Conservation (phyloP, 2,797 vertebrate species). For the Xiphorhynchus erythropygius region DNA sequence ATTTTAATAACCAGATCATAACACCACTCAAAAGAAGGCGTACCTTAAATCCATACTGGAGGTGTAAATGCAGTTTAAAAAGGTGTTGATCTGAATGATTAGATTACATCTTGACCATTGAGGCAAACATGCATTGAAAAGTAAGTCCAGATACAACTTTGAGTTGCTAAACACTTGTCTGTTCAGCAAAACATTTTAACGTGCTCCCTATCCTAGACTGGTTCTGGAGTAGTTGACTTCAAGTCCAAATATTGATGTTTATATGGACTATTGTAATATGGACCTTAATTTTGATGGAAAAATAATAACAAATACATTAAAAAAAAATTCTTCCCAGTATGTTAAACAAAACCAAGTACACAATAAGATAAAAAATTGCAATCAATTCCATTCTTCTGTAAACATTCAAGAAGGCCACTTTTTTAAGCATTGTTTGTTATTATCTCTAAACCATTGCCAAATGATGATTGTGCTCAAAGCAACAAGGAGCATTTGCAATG, state of each 20-base stretch:
- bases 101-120: not conserved
- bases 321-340: not conserved
- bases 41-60: not conserved
- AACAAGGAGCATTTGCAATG: not conserved
- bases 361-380: not conserved
- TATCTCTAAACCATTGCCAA: not conserved
- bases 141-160: not conserved
- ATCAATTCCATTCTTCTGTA: not conserved
- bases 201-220: fast-evolving
- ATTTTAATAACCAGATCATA: no score
- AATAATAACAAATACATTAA: not conserved
- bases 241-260: not conserved
- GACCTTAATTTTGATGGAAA: not conserved
- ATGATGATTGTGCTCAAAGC: not conserved
- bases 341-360: not conserved
- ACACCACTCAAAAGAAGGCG: not conserved
- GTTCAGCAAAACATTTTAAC: not conserved
- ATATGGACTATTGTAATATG: not conserved
- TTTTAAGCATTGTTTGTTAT: not conserved
- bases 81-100: not conserved
- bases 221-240: not conserved
- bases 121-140: not conserved
- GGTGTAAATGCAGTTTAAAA: not conserved
- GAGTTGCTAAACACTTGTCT: not conserved
- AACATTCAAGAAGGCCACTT: not conserved